A percentile compares a stretch with the other conserved stretches of the same genome.
Conservation (phyloP, 2,113 vertebrate genomes). For the Bagarius yarrelli region DNA sequence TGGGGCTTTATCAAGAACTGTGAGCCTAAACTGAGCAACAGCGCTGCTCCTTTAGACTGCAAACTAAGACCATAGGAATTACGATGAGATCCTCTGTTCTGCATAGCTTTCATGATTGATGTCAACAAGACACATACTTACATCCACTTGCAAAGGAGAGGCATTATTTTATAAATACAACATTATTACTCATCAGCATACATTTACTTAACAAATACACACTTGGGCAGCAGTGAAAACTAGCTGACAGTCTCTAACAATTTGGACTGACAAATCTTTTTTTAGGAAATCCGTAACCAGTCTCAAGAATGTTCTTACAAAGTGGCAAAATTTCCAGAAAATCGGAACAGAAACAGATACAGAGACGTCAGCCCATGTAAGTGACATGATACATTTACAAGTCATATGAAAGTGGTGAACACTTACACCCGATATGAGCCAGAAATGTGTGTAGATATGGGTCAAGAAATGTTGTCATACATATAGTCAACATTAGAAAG, state of each 20-base stretch:
- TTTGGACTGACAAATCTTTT: slow-evolving; percentile 35
- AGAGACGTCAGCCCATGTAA: slow-evolving; percentile 99
- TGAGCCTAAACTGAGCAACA: neutral
- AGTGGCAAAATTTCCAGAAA: slow-evolving; percentile 91
- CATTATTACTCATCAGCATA: neutral
- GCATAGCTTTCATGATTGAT: neutral
- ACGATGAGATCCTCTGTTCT: neutral
- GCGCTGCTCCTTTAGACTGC: neutral
- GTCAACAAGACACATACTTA: neutral
- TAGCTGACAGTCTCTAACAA: neutral
- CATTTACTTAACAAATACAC: neutral
- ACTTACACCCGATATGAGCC: neutral
- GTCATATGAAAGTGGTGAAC: neutral
- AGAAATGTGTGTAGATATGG: too few relatives aligned
- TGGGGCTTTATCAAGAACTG: slow-evolving; percentile 32
- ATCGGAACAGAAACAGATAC: slow-evolving; percentile 95
- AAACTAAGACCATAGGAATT: neutral
- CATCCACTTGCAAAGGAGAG: neutral
- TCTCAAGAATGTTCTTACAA: slow-evolving; percentile 87
- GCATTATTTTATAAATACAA: neutral
- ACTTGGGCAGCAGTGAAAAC: neutral
- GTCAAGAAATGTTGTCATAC: too few relatives aligned
- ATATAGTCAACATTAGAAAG: too few relatives aligned
- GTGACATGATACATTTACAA: slow-evolving; percentile 58
- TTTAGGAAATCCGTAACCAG: slow-evolving; percentile 91